Evolutionary conservation across 2,797 vertebrate species (phyloP).

Genomic region (Tragelaphus oryx): DNA sequence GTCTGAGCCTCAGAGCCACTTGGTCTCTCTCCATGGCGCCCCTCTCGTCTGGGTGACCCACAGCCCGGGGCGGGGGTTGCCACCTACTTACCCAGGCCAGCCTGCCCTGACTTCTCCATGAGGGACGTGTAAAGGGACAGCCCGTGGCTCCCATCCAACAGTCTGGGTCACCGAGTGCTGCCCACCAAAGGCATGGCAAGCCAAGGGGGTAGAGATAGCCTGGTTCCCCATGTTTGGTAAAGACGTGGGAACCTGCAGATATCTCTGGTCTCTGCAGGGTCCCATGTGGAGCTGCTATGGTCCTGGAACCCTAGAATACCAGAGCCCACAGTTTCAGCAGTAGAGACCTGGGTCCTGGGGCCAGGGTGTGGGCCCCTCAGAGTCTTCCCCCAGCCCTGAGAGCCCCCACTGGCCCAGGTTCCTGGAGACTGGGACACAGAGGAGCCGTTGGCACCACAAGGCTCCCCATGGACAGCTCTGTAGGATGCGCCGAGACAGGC

Average conservation of each 20-base stretch:
- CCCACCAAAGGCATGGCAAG: not conserved
- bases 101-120: not conserved
- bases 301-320: not conserved
- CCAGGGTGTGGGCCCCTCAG: accelerated
- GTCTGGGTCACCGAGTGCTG: not conserved
- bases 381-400: accelerated
- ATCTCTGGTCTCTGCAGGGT: not conserved
- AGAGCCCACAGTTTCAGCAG: not conserved
- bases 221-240: not conserved
- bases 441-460: not conserved
- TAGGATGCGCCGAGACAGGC: accelerated
- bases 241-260: not conserved
- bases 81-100: not conserved
- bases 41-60: accelerated
- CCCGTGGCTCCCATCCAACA: too few relatives aligned
- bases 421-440: accelerated
- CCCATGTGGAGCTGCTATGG: too few relatives aligned
- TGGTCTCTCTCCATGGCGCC: too few relatives aligned
- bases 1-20: not conserved
- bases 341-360: too few relatives aligned
- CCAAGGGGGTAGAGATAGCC: not conserved
- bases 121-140: not conserved
- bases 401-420: not conserved
- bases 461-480: accelerated
- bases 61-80: accelerated